Percentiles rank a stretch among this genome's conserved stretches.
Evolutionary conservation across 2,888 invertebrate species (phyloP).

Genomic region (Drosophila niveifrons): DNA sequence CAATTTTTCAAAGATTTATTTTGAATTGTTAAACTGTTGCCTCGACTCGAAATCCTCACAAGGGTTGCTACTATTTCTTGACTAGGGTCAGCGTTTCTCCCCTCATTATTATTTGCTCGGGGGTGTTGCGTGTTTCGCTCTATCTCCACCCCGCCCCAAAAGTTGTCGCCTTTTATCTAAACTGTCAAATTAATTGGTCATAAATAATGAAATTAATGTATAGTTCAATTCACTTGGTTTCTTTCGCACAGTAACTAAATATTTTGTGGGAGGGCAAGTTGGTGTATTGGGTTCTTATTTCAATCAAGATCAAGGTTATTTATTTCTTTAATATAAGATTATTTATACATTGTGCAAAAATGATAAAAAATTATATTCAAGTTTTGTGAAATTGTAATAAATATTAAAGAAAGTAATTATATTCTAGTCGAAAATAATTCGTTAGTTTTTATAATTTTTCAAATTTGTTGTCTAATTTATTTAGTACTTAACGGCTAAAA

Average conservation of each 20-base stretch:
- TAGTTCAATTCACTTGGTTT: not conserved
- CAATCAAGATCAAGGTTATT: not conserved
- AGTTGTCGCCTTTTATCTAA: constrained; percentile 9
- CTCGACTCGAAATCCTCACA: constrained; percentile 7
- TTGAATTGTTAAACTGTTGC: constrained; percentile 24
- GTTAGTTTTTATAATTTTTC: no score
- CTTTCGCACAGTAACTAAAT: not conserved
- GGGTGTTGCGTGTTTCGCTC: not conserved
- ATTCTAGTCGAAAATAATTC: no score
- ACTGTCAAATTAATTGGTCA: constrained; percentile 22
- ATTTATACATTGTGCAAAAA: not conserved
- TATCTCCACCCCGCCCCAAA: not conserved
- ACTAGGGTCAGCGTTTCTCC: constrained; percentile 31
- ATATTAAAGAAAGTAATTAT: no score
- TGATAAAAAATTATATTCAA: no score
- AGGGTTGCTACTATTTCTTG: constrained; percentile 42
- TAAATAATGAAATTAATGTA: constrained; percentile 8
- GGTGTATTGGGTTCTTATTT: not conserved
- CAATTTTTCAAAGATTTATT: constrained; percentile 35
- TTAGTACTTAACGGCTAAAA: no score
- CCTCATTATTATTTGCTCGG: not conserved
- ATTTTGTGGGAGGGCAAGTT: not conserved
- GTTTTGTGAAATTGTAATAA: no score
- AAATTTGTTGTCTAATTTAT: no score
- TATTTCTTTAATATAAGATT: not conserved